Base-by-base conservation (phyloP, 2,113 vertebrate genomes). In the Bufo gargarizans region DNA sequence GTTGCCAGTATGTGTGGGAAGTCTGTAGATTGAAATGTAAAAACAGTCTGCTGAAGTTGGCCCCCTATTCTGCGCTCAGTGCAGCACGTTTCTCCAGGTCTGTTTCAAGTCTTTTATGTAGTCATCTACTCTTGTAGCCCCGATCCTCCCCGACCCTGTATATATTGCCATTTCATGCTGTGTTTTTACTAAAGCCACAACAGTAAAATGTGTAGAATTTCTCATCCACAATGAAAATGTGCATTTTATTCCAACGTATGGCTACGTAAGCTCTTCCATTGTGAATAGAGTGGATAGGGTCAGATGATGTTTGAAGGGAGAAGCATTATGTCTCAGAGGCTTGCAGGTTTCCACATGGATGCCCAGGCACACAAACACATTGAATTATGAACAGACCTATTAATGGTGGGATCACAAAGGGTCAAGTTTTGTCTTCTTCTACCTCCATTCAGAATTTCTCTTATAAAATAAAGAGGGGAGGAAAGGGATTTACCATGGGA, bases 351-450 rank as follows among this genome's bases (percentile, higher is more conserved):
- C 95, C 95, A 95, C 96, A 94, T 96, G 95, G 95, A 91, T 96
- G 95, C 94, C 92, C 91, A 92, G 94, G 92, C 95, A 96, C 94
- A 96, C 95, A 95, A 93, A 93, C 90, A 95, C 94, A 96, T 94
- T 96, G 94, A 96, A 96, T 96, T 96, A 96, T 96, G 95, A 96
- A 95, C 96, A 95, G 95, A 94, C 93, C 94, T 95, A 94, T 95
- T 96, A 96, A 95, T 95, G 93, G 93, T 89, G 94, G 94, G 96
- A 95, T 96, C 95, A 94, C 91, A 92, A 93, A 94, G 94, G 96
- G 96, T 95, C 95, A 96, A 94, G 94, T 95, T 95, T 95, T 95
- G 95, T 96, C 94, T 95, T 94, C 93, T 95, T 95, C 95, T 94
- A 93, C 93, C 85, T 90, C 93, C 93, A 94, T 95, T 96, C 94